Percentiles rank a stretch among this genome's conserved stretches.
These are phyloP conservation scores for Glyphotaelius pellucidus DNA, from an alignment of 2,888 invertebrate species.

Conservation along the genomic window DNA sequence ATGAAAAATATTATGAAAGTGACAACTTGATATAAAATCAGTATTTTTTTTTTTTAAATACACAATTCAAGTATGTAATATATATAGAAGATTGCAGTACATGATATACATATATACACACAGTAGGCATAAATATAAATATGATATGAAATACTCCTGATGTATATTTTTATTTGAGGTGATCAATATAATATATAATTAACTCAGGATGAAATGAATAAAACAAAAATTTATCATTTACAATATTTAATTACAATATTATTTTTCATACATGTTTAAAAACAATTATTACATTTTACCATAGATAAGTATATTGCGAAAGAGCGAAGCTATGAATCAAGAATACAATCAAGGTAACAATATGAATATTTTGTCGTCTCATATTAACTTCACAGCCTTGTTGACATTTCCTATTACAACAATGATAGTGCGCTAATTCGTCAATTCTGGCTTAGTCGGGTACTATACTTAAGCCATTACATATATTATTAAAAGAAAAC, in stretches of 20 bases:
- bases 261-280: constrained; percentile 21
- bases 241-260: constrained; percentile 38
- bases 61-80: no score
- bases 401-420: constrained; percentile 22
- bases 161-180: no score
- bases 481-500: constrained; percentile 14
- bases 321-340: background rate
- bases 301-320: constrained; percentile 19
- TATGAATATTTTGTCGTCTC: background rate
- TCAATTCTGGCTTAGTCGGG: background rate
- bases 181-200: background rate
- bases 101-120: no score
- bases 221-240: constrained; percentile 27
- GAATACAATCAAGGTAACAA: background rate
- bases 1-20: no score
- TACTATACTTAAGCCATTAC: constrained; percentile 1
- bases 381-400: background rate
- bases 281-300: constrained; percentile 9
- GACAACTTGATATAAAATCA: no score
- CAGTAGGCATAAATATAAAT: no score
- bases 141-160: no score
- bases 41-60: no score
- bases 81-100: no score
- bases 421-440: constrained; percentile 6
- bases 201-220: constrained; percentile 4